Evolutionary conservation across 2,113 vertebrate genomes (phyloP).

Genomic region (Nicator chloris): DNA sequence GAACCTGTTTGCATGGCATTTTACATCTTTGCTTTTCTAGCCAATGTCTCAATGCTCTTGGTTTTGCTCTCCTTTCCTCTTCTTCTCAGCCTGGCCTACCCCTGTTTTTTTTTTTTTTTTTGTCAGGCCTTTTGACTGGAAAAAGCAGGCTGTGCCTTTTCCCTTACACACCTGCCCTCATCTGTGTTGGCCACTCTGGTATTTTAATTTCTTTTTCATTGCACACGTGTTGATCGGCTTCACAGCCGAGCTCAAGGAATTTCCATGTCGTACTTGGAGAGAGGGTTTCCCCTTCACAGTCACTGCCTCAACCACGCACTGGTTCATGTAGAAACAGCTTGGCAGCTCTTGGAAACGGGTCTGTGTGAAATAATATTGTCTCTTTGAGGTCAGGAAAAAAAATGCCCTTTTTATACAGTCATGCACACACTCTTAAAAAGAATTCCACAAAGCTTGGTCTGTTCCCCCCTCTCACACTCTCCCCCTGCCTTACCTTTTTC

Average conservation of each 20-base stretch:
- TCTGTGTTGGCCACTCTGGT: neutral
- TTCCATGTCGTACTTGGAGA: slow-evolving; percentile 54
- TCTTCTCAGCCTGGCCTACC: neutral
- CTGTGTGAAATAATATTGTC: slow-evolving; percentile 65
- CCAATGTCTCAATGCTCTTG: neutral
- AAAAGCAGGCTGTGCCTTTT: slow-evolving; percentile 9
- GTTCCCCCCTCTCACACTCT: slow-evolving; percentile 1
- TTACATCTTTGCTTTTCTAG: slow-evolving; percentile 45
- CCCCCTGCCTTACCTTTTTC: slow-evolving; percentile 24
- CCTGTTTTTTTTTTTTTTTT: neutral
- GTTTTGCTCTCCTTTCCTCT: neutral
- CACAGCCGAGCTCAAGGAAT: slow-evolving; percentile 55
- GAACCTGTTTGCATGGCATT: slow-evolving; percentile 48
- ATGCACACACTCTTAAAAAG: slow-evolving; percentile 46
- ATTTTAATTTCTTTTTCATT: slow-evolving; percentile 38
- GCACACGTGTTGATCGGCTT: neutral
- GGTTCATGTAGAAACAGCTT: slow-evolving; percentile 39
- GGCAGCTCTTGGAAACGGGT: slow-evolving; percentile 38
- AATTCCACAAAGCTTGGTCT: slow-evolving; percentile 60
- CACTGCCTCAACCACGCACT: slow-evolving; percentile 15
- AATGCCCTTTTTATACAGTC: slow-evolving; percentile 35
- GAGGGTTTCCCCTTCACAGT: slow-evolving; percentile 57
- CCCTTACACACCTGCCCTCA: slow-evolving; percentile 34
- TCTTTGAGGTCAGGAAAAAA: slow-evolving; percentile 51
- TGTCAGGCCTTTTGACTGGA: slow-evolving; percentile 2